Percentiles rank a stretch among this genome's conserved stretches.
Evolutionary conservation across 2,888 invertebrate genomes (phyloP).

Genomic region (Mimumesa dahlbomi): DNA sequence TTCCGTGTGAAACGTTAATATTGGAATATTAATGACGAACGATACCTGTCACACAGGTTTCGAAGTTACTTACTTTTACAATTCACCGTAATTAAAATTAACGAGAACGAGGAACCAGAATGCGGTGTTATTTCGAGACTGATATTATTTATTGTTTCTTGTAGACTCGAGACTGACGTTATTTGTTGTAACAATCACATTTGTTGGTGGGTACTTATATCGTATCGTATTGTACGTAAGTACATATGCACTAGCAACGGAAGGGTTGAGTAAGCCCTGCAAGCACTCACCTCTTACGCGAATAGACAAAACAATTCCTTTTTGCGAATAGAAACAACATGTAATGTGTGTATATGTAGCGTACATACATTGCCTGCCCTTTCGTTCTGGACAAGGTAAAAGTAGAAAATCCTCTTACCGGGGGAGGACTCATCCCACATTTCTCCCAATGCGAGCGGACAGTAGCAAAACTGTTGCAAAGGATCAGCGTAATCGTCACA

Average conservation of each 20-base stretch:
- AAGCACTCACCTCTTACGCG: not conserved
- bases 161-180: no score
- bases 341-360: not conserved
- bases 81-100: no score
- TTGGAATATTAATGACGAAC: no score
- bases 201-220: no score
- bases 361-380: constrained; percentile 2
- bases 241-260: no score
- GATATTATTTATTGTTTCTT: no score
- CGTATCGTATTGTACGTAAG: no score
- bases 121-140: no score
- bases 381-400: constrained; percentile 9
- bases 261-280: not conserved
- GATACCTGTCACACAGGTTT: no score
- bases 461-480: not conserved
- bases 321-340: not conserved
- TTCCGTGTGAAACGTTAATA: not conserved
- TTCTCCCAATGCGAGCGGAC: constrained; percentile 9
- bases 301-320: not conserved
- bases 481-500: not conserved
- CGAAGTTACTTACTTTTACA: no score
- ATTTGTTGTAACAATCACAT: no score
- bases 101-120: no score
- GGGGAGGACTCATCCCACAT: constrained; percentile 8
- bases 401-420: constrained; percentile 25